These are phyloP conservation scores for Camelus bactrianus DNA, from an alignment of 2,113 vertebrate genomes.

Conservation along the genomic window DNA sequence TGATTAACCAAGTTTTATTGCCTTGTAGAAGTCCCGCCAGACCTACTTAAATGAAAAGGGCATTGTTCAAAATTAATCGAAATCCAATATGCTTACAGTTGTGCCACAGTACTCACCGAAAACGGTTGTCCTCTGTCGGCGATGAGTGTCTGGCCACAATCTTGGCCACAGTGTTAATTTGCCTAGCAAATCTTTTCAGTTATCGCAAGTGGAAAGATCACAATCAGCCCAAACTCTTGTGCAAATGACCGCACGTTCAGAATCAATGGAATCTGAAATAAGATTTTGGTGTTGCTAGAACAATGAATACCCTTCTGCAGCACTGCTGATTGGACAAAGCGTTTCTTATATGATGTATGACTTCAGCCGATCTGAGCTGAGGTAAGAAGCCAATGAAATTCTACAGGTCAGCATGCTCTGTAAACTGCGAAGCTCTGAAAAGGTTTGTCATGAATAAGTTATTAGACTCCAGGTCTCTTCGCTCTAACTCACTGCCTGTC, in stretches of 20 bases:
- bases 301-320: neutral
- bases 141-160: neutral
- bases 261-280: constrained; percentile 7
- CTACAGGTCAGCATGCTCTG: neutral
- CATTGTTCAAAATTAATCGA: constrained; percentile 46
- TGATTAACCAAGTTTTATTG: constrained; percentile 14
- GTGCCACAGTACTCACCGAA: neutral
- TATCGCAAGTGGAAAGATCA: neutral
- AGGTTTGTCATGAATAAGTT: neutral
- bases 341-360: neutral
- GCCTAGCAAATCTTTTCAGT: neutral
- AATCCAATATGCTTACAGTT: neutral
- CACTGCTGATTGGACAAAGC: neutral
- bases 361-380: neutral
- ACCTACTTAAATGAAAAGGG: constrained; percentile 56
- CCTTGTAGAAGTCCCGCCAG: neutral
- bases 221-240: neutral
- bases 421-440: neutral
- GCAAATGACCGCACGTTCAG: neutral
- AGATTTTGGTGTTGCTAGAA: neutral
- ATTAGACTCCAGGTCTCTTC: neutral
- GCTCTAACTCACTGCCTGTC: constrained; percentile 38
- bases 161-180: neutral
- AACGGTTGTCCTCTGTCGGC: neutral
- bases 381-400: neutral